phyloP scores from a whole-genome alignment of 2,888 invertebrate genomes.

The Sipha maydis region DNA sequence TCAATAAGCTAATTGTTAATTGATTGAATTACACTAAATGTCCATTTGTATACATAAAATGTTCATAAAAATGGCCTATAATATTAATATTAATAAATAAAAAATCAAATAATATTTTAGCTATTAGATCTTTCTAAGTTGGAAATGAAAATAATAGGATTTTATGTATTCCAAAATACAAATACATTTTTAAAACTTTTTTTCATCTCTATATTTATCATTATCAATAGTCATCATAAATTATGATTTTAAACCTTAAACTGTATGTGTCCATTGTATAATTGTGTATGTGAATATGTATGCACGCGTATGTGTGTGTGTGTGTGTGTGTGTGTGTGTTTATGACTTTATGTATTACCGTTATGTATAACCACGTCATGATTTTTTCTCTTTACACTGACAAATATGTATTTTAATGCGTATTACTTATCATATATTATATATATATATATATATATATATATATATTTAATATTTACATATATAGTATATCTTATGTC shows the following conservation, averaged over 20 bases:
- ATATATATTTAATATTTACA: not conserved
- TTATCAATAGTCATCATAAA: slow-evolving; percentile 44
- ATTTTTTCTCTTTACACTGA: slow-evolving; percentile 31
- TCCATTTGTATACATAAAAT: not conserved
- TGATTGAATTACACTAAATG: not conserved
- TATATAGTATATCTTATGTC: slow-evolving; percentile 13
- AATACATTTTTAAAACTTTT: slow-evolving; percentile 12
- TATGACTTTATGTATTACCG: not conserved
- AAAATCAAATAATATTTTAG: no score
- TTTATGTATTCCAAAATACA: not conserved
- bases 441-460: not conserved
- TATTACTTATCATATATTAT: not conserved
- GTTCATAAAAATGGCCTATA: not conserved
- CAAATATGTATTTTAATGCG: slow-evolving; percentile 23
- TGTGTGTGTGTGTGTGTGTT: not conserved
- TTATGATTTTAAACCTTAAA: slow-evolving; percentile 31
- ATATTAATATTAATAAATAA: no score
- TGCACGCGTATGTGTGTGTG: not conserved
- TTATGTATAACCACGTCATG: not conserved
- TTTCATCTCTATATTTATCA: slow-evolving; percentile 47
- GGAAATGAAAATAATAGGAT: not conserved
- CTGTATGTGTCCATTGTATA: slow-evolving; percentile 19
- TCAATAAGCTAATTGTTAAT: not conserved
- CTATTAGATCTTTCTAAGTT: not conserved
- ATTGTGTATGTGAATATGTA: not conserved